Evolutionary conservation across 2,888 invertebrate genomes (phyloP).

Genomic region (Chydorus sphaericus): DNA sequence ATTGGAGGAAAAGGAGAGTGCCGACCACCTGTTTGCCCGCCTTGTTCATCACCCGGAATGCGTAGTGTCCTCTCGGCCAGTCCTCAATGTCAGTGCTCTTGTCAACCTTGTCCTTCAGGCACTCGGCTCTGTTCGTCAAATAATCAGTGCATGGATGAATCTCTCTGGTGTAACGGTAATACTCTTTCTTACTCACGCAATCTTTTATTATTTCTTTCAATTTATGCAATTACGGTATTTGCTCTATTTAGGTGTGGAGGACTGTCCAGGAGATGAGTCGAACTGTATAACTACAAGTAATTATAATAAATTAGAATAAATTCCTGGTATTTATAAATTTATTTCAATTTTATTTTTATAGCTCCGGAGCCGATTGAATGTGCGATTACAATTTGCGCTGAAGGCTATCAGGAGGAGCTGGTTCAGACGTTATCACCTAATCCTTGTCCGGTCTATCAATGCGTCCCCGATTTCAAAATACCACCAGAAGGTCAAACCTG

Average conservation of each 20-base stretch:
- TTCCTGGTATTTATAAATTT: neutral
- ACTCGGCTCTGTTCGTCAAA: slow-evolving; percentile 56
- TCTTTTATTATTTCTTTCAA: neutral
- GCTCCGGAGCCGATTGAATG: neutral
- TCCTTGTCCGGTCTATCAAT: slow-evolving; percentile 5
- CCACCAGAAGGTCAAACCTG: slow-evolving; percentile 9
- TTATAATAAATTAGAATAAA: too few species aligned
- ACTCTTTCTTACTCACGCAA: too few species aligned
- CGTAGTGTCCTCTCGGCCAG: slow-evolving; percentile 38
- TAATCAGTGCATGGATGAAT: slow-evolving; percentile 50
- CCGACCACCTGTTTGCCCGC: slow-evolving; percentile 44
- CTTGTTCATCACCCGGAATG: slow-evolving; percentile 43
- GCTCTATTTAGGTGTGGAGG: slow-evolving; percentile 42
- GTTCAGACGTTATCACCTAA: neutral
- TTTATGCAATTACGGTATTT: neutral
- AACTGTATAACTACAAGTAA: slow-evolving; percentile 34
- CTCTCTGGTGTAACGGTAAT: slow-evolving; percentile 60
- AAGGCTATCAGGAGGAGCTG: neutral
- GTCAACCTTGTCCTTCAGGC: slow-evolving; percentile 51
- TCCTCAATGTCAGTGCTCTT: slow-evolving; percentile 51
- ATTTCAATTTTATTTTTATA: neutral
- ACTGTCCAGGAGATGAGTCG: slow-evolving; percentile 70
- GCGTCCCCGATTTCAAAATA: neutral
- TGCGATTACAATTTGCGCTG: neutral
- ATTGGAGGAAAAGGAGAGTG: slow-evolving; percentile 57